Evolutionary conservation across 2,888 invertebrate genomes (phyloP).

Genomic region (Vandiemenella viatica): DNA sequence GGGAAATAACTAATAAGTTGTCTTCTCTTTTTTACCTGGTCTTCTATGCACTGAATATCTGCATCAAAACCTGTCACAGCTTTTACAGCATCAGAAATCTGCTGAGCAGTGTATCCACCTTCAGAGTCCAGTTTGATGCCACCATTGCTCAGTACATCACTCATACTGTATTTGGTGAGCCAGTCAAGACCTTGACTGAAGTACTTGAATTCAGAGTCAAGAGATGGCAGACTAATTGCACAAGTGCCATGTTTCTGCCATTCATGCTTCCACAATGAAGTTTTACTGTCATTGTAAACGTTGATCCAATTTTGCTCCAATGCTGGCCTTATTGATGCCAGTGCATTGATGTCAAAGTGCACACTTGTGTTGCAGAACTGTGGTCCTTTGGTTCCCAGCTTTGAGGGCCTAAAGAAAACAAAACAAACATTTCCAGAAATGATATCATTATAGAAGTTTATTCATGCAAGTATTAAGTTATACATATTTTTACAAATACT

Average conservation of each 20-base stretch:
- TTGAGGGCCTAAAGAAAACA: conserved; percentile 42
- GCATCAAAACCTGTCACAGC: conserved; percentile 40
- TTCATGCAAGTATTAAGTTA: no score
- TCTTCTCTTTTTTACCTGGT: no score
- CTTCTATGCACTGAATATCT: conserved; percentile 45
- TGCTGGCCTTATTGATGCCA: conserved; percentile 39
- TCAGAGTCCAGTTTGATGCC: conserved; percentile 38
- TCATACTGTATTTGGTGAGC: conserved; percentile 44
- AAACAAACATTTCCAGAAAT: no score
- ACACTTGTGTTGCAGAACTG: conserved; percentile 52
- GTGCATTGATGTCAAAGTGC: conserved; percentile 44
- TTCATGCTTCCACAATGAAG: conserved; percentile 58
- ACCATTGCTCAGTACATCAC: conserved; percentile 36
- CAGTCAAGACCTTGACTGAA: conserved; percentile 48
- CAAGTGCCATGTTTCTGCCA: conserved; percentile 77
- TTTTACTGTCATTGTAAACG: conserved; percentile 40
- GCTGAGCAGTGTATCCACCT: conserved; percentile 19
- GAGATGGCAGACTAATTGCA: conserved; percentile 38
- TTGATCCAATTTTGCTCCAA: conserved; percentile 55
- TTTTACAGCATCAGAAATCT: conserved; percentile 38
- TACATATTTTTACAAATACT: no score
- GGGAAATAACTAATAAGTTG: no score
- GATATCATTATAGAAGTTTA: no score
- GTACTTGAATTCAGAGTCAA: conserved; percentile 50
- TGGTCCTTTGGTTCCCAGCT: conserved; percentile 49